Conservation (phyloP, 2,797 vertebrate genomes). For the Aldrovandia affinis region DNA sequence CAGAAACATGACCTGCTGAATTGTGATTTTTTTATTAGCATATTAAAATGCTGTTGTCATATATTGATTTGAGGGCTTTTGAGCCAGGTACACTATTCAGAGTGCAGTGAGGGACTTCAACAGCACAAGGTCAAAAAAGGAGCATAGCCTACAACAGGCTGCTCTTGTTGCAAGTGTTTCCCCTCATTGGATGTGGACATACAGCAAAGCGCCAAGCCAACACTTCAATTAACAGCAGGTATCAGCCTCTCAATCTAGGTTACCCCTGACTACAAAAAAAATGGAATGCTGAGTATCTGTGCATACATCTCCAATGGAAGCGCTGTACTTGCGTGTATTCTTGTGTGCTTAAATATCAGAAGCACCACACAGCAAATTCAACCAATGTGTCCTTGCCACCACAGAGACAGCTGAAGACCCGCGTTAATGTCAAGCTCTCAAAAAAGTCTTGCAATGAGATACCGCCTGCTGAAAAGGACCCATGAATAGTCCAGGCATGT, state of each 20-base stretch:
- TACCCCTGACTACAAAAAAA: neutral
- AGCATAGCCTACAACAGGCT: conserved; percentile 31
- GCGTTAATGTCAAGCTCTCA: conserved; percentile 40
- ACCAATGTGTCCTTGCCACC: neutral
- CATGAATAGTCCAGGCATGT: conserved; percentile 67
- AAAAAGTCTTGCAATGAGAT: conserved; percentile 43
- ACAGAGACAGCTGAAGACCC: conserved; percentile 32
- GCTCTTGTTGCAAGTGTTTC: conserved; percentile 3
- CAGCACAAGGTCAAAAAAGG: conserved; percentile 44
- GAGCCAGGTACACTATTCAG: conserved; percentile 39
- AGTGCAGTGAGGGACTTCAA: conserved; percentile 48
- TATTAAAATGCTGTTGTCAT: conserved; percentile 58
- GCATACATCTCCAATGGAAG: neutral
- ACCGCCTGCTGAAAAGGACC: conserved; percentile 56
- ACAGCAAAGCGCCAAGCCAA: neutral
- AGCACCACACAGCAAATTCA: neutral
- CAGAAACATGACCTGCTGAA: conserved; percentile 60
- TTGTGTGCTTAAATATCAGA: neutral
- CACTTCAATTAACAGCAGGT: conserved; percentile 13
- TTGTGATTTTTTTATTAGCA: conserved; percentile 34
- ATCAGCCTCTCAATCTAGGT: neutral
- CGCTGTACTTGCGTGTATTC: neutral
- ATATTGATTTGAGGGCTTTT: conserved; percentile 51
- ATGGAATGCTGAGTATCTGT: neutral
- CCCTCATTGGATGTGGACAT: conserved; percentile 7